These are phyloP conservation scores for Lampris incognitus DNA, from an alignment of 2,113 vertebrate genomes.

Conservation along the genomic window DNA sequence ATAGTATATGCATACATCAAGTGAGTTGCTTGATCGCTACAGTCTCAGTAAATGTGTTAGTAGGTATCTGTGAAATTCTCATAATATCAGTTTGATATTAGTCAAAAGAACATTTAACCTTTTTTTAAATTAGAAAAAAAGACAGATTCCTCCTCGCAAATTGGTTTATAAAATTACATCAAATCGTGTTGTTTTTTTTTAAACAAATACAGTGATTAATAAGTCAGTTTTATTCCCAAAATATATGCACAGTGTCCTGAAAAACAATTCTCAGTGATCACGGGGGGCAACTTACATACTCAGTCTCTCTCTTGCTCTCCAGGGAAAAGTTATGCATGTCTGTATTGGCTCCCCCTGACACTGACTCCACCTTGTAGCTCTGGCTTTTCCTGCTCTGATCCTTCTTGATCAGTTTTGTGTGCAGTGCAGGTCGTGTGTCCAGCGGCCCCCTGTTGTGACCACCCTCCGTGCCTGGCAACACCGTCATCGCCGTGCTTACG, in stretches of 20 bases:
- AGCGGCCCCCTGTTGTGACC: slow-evolving; percentile 68
- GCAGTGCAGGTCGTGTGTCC: slow-evolving; percentile 81
- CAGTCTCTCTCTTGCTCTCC: slow-evolving; percentile 90
- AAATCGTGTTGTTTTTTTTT: too few relatives aligned
- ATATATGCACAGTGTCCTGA: background rate
- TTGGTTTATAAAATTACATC: too few relatives aligned
- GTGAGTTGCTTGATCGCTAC: too few relatives aligned
- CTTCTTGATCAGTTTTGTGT: slow-evolving; percentile 88
- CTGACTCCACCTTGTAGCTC: slow-evolving; percentile 89
- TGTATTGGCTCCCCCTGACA: slow-evolving; percentile 82
- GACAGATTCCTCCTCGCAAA: too few relatives aligned
- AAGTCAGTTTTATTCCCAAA: too few relatives aligned
- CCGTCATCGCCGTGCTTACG: slow-evolving; percentile 42
- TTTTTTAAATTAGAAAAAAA: too few relatives aligned
- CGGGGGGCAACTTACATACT: slow-evolving; percentile 88
- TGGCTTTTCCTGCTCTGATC: slow-evolving; percentile 89
- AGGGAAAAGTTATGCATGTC: slow-evolving; percentile 94
- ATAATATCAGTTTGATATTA: too few relatives aligned
- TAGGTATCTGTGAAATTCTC: too few relatives aligned
- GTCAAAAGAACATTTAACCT: too few relatives aligned
- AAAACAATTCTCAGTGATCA: background rate
- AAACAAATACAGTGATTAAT: too few relatives aligned
- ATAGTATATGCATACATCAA: too few relatives aligned
- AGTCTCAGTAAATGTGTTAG: too few relatives aligned
- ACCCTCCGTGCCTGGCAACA: slow-evolving; percentile 67